Conservation (phyloP, 1,140 invertebrate species). For the Tachypleus tridentatus region DNA sequence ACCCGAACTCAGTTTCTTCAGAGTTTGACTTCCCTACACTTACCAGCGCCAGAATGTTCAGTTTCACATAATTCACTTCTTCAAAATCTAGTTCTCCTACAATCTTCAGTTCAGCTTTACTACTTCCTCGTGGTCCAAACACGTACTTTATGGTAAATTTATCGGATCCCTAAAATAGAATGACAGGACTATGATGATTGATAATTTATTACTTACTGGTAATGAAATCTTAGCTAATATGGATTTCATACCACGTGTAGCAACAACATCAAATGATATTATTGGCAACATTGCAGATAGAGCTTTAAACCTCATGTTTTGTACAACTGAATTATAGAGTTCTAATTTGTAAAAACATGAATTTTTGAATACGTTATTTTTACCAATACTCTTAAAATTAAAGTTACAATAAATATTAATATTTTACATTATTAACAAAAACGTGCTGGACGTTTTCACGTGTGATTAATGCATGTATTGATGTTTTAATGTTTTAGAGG, state of each 20-base stretch:
- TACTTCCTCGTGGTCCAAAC: conserved; percentile 54
- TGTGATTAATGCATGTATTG: no score
- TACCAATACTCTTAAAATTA: no score
- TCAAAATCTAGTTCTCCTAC: conserved; percentile 68
- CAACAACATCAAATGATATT: neutral
- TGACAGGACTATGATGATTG: conserved; percentile 17
- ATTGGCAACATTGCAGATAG: neutral
- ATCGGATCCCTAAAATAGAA: conserved; percentile 46
- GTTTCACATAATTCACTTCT: conserved; percentile 64
- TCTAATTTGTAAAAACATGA: no score
- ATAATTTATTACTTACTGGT: neutral
- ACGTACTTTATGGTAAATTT: conserved; percentile 60
- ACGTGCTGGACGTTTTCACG: no score
- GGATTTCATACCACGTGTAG: conserved; percentile 1
- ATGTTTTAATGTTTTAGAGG: no score
- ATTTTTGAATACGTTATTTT: no score
- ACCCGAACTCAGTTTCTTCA: no score
- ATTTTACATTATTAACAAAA: no score
- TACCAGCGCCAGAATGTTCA: conserved; percentile 69
- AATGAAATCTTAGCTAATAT: neutral
- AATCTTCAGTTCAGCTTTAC: conserved; percentile 59
- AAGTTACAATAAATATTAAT: no score
- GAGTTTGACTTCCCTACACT: conserved; percentile 14
- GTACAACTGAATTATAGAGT: no score
- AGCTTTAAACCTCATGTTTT: neutral